Percentiles rank a stretch among this genome's conserved stretches.
Evolutionary conservation across 2,888 invertebrate genomes (phyloP).

Genomic region (Meteorus colon): DNA sequence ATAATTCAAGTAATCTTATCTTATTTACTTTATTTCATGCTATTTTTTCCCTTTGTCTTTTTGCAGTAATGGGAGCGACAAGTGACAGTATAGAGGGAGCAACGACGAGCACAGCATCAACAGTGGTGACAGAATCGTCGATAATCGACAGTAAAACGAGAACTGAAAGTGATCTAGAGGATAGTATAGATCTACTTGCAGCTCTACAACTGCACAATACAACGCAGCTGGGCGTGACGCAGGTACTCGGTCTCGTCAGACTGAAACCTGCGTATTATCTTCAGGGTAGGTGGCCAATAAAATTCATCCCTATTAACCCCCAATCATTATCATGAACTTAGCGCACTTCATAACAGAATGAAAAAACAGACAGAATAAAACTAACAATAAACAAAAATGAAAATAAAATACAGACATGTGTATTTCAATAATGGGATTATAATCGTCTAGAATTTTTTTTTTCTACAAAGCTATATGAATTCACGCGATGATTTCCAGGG

Average conservation of each 20-base stretch:
- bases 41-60: neutral
- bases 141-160: conserved; percentile 70
- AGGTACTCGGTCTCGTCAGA: conserved; percentile 80
- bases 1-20: neutral
- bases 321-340: neutral
- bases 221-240: conserved; percentile 81
- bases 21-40: neutral
- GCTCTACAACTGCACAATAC: conserved; percentile 86
- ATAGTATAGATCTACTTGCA: conserved; percentile 84
- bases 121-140: conserved; percentile 46
- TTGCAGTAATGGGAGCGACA: conserved; percentile 66
- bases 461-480: conserved; percentile 18
- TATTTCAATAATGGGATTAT: conserved; percentile 23
- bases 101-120: conserved; percentile 58
- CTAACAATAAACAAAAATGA: neutral
- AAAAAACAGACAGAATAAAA: neutral
- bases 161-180: conserved; percentile 65
- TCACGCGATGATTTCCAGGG: conserved; percentile 33
- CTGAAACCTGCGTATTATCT: conserved; percentile 83
- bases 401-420: neutral
- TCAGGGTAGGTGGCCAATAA: conserved; percentile 77
- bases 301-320: conserved; percentile 17
- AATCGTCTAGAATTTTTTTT: conserved; percentile 28
- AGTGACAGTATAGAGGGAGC: conserved; percentile 64
- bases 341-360: neutral